Conservation (phyloP, 2,888 invertebrate genomes). For the Tenthredo livida region DNA sequence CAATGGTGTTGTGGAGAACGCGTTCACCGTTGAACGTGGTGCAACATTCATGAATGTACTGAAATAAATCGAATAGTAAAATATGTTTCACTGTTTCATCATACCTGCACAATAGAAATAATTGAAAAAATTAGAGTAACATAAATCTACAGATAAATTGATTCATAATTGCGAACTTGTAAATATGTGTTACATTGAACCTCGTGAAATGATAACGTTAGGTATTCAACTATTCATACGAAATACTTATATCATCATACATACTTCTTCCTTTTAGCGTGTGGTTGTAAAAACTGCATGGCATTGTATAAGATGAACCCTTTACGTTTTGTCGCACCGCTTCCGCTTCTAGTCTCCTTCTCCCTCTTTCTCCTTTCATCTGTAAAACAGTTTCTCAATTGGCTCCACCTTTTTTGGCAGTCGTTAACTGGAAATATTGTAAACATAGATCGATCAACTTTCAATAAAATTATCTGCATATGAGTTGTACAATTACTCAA, state of each 20-base stretch:
- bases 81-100: neutral
- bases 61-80: no score
- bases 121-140: neutral
- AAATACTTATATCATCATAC: constrained; percentile 2
- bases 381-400: constrained; percentile 12
- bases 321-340: constrained; percentile 8
- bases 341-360: constrained; percentile 12
- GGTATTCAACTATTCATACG: neutral
- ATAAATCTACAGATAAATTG: constrained; percentile 3
- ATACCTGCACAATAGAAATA: neutral
- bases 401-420: constrained; percentile 12
- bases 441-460: constrained; percentile 1
- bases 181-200: constrained; percentile 12
- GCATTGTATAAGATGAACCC: neutral
- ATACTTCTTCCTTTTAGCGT: constrained; percentile 8
- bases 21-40: neutral
- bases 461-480: constrained; percentile 4
- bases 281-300: constrained; percentile 12
- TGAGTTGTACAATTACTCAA: constrained; percentile 8
- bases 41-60: neutral
- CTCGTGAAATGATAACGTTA: constrained; percentile 7
- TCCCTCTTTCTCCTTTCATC: constrained; percentile 8
- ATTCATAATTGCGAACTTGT: constrained; percentile 6
- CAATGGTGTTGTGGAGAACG: constrained; percentile 12
- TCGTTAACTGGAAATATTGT: constrained; percentile 12